phyloP scores from a whole-genome alignment of 1,140 invertebrate species.

The Heterodera schachtii region DNA sequence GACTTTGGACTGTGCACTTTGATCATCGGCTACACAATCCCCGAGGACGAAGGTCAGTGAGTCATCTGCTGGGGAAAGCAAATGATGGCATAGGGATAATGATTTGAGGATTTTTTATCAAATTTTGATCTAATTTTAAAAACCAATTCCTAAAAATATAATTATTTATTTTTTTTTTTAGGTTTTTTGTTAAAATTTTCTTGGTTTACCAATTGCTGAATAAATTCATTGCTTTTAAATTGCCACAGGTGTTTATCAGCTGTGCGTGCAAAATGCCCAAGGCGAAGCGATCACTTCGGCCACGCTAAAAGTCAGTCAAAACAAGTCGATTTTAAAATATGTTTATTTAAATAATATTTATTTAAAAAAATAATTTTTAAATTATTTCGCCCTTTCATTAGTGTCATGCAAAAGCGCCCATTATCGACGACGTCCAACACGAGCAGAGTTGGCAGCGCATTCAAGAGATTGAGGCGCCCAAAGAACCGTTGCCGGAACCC shows the following conservation, averaged over 20 bases:
- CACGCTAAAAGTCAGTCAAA: conserved; percentile 66
- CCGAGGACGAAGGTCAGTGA: conserved; percentile 77
- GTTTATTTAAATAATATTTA: too few species aligned
- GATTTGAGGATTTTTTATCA: too few species aligned
- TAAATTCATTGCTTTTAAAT: neutral
- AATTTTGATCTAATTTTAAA: too few species aligned
- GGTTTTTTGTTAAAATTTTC: too few species aligned
- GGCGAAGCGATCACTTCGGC: conserved; percentile 91
- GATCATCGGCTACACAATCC: conserved; percentile 87
- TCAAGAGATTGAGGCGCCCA: conserved; percentile 59
- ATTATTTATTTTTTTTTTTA: too few species aligned
- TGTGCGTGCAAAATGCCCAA: conserved; percentile 84
- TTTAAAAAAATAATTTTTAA: too few species aligned
- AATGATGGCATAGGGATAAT: too few species aligned
- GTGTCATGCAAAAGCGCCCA: conserved; percentile 67
- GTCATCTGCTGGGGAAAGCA: too few species aligned
- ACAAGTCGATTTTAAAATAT: too few species aligned
- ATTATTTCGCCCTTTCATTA: conserved; percentile 70
- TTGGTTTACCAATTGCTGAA: neutral
- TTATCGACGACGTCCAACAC: conserved; percentile 60
- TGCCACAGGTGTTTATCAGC: conserved; percentile 81
- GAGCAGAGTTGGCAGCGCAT: conserved; percentile 60
- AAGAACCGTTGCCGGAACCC: conserved; percentile 40
- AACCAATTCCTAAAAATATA: too few species aligned
- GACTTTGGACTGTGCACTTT: conserved; percentile 93